Evolutionary conservation across 2,888 invertebrate genomes (phyloP).

Genomic region (Callyntrura guangdongensis): DNA sequence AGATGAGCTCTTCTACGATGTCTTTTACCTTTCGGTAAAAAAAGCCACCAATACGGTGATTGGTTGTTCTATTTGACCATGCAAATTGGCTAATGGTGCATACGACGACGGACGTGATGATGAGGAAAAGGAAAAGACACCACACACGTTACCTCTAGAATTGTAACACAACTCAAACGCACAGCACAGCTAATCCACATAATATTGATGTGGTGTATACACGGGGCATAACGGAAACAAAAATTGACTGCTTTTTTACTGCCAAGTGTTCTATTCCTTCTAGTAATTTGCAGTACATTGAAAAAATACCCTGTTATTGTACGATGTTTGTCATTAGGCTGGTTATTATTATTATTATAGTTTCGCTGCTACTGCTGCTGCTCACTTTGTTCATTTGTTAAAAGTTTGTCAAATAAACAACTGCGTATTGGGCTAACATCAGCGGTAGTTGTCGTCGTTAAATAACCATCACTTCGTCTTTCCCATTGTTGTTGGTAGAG

Average conservation of each 20-base stretch:
- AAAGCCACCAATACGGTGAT: neutral
- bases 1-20: neutral
- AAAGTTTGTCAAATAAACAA: slow-evolving; percentile 33
- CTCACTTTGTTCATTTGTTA: slow-evolving; percentile 34
- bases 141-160: neutral
- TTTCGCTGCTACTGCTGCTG: neutral
- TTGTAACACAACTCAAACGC: neutral
- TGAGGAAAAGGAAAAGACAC: slow-evolving; percentile 34
- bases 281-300: slow-evolving; percentile 18
- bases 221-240: slow-evolving; percentile 12
- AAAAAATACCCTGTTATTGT: slow-evolving; percentile 20
- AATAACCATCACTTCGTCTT: slow-evolving; percentile 47
- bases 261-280: neutral
- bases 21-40: slow-evolving; percentile 7
- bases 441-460: slow-evolving; percentile 5
- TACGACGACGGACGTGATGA: slow-evolving; percentile 4
- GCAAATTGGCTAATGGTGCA: slow-evolving; percentile 23
- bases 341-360: neutral
- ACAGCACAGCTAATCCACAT: neutral
- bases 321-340: neutral
- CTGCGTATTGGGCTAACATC: neutral
- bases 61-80: slow-evolving; percentile 22
- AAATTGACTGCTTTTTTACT: neutral
- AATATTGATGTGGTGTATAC: neutral
- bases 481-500: slow-evolving; percentile 10